Evolutionary conservation across 1,140 invertebrate genomes (phyloP).

Genomic region (Atta colombica): DNA sequence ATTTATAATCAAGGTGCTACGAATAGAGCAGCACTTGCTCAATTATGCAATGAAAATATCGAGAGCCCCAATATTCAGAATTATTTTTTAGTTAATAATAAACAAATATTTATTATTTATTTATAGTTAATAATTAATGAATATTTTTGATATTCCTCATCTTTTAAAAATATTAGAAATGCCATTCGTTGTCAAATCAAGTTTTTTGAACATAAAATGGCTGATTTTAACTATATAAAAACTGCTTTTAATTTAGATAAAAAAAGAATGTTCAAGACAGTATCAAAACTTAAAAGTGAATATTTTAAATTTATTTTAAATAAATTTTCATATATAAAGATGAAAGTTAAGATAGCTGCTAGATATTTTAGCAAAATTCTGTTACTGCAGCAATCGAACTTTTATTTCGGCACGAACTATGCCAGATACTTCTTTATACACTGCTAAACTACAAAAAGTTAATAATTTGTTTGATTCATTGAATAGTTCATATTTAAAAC

Average conservation of each 20-base stretch:
- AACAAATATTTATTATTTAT: too few species aligned
- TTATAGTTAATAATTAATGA: too few species aligned
- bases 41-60: too few species aligned
- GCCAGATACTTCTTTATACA: too few species aligned
- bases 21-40: too few species aligned
- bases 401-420: too few species aligned
- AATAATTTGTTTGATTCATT: background rate
- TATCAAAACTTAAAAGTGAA: constrained; percentile 8
- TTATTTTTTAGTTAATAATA: too few species aligned
- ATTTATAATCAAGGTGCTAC: too few species aligned
- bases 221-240: background rate
- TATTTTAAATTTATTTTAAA: constrained; percentile 12
- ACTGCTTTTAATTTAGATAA: constrained; percentile 1
- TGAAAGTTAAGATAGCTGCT: background rate
- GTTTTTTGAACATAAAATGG: background rate
- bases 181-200: background rate
- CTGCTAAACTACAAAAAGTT: background rate
- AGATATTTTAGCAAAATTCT: background rate
- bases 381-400: too few species aligned
- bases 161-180: too few species aligned
- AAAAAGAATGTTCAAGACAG: background rate
- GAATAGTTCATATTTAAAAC: background rate
- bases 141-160: too few species aligned
- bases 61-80: too few species aligned
- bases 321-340: background rate